These are phyloP conservation scores for Vombatus ursinus DNA, from an alignment of 2,113 vertebrate species.

Conservation along the genomic window DNA sequence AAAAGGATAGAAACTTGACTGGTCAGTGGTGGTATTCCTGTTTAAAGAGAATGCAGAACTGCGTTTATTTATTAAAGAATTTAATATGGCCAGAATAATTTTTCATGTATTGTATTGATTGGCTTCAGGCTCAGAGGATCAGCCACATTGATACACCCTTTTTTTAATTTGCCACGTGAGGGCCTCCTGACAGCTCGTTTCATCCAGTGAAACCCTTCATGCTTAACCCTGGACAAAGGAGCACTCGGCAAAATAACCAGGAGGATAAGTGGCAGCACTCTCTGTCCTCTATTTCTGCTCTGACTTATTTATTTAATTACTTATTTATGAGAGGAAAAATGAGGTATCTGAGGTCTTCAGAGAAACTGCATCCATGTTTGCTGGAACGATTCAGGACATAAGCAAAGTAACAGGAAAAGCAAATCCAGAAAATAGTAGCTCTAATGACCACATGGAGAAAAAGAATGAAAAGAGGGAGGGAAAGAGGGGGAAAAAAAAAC, in stretches of 20 bases:
- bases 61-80: constrained; percentile 56
- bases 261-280: constrained; percentile 27
- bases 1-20: not conserved
- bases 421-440: constrained; percentile 69
- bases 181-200: constrained; percentile 71
- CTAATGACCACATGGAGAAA: constrained; percentile 57
- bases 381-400: constrained; percentile 46
- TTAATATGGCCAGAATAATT: constrained; percentile 73
- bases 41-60: not conserved
- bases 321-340: constrained; percentile 64
- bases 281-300: constrained; percentile 41
- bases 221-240: constrained; percentile 77
- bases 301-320: constrained; percentile 67
- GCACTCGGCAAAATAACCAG: constrained; percentile 58
- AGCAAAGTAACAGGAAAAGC: constrained; percentile 64
- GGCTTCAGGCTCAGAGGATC: constrained; percentile 69
- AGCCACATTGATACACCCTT: constrained; percentile 66
- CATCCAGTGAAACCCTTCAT: constrained; percentile 73
- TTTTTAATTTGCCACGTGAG: constrained; percentile 75
- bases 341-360: constrained; percentile 63
- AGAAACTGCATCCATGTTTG: constrained; percentile 21
- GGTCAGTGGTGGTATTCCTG: not conserved
- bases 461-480: constrained; percentile 59
- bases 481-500: not conserved
- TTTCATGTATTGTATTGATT: constrained; percentile 80